These are phyloP conservation scores for Hydrotaea diabolus DNA, from an alignment of 2,888 invertebrate genomes.

Conservation along the genomic window DNA sequence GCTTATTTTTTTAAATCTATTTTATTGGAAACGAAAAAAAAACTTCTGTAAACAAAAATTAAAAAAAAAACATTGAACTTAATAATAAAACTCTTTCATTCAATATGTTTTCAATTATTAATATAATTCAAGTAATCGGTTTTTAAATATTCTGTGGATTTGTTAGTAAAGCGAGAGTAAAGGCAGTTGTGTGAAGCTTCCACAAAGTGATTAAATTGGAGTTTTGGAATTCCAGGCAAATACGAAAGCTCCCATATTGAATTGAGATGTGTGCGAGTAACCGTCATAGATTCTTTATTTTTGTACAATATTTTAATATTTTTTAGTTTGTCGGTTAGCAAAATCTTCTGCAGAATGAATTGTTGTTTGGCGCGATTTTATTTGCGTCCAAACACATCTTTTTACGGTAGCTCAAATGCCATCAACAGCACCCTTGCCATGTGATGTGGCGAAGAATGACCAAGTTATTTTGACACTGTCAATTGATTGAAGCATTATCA, in stretches of 20 bases:
- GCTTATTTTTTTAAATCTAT: neutral
- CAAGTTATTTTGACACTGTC: slow-evolving; percentile 23
- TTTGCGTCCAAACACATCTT: too few relatives aligned
- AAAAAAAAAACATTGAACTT: too few relatives aligned
- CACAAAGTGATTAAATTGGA: neutral
- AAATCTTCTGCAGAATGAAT: too few relatives aligned
- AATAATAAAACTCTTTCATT: too few relatives aligned
- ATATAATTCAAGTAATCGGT: slow-evolving; percentile 10
- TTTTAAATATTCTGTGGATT: slow-evolving; percentile 9
- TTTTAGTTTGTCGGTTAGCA: slow-evolving; percentile 17
- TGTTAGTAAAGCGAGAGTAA: too few relatives aligned
- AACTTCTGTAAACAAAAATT: too few relatives aligned
- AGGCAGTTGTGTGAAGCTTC: too few relatives aligned
- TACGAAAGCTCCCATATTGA: slow-evolving; percentile 3
- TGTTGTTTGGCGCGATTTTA: too few relatives aligned
- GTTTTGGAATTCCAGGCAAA: too few relatives aligned
- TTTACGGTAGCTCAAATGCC: slow-evolving; percentile 10
- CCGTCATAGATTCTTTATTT: too few relatives aligned
- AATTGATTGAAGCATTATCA: too few relatives aligned
- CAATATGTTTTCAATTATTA: neutral
- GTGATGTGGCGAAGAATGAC: slow-evolving; percentile 31
- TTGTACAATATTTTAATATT: neutral
- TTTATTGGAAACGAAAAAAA: too few relatives aligned
- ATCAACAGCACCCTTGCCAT: slow-evolving; percentile 34
- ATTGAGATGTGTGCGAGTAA: neutral